Base-by-base conservation (phyloP, 2,797 vertebrate genomes). In the Sebastolobus altivelis region DNA sequence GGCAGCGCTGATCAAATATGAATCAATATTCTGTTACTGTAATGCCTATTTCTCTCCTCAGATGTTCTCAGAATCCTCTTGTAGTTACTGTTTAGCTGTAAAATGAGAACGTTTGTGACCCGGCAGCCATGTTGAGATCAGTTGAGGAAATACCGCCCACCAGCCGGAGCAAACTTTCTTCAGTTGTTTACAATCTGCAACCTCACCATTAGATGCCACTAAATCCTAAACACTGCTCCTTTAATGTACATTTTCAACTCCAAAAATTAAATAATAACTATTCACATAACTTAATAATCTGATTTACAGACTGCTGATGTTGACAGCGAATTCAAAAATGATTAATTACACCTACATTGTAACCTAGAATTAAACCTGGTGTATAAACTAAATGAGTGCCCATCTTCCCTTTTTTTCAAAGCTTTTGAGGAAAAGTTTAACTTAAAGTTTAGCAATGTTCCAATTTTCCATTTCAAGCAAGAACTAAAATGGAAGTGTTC, bases 381-480 rank as follows among this genome's bases (percentile, higher is more conserved):
- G 5, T 18, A 33, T 7, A 14, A 31, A 31, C 12, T 3, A 9
- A n/a, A 31, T 59, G 5, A 55, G 37, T 77, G 8, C 20, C 18
- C 29, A 54, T 27, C 7, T 8, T 14, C 9, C 1, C 10, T 14
- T 71, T 77, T 46, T 63, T 63, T 6, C 4, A 11, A 35, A 37
- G 22, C 10, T 27, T 54, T 35, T 20, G 10, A 68, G 27, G 33
- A 20, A 58, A 69, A 49, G 12, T 68, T 43, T 4, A 12, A 6
- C 22, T 8, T 31, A 6, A 35, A 78, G 59, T 33, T 10, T 7
- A 54, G 33, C 16, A 43, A 27, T 7, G 33, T 18, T 55, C 13
- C 5, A 31, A 52, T 29, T 59, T 80, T 66, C 16, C 40, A 31
- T 58, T 82, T 70, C 18, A 11, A 31, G 59, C 16, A 18, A 25